Percentiles rank a stretch among this genome's conserved stretches.
These are phyloP conservation scores for Platycnemis pennipes DNA, from an alignment of 2,888 invertebrate species.

Conservation along the genomic window DNA sequence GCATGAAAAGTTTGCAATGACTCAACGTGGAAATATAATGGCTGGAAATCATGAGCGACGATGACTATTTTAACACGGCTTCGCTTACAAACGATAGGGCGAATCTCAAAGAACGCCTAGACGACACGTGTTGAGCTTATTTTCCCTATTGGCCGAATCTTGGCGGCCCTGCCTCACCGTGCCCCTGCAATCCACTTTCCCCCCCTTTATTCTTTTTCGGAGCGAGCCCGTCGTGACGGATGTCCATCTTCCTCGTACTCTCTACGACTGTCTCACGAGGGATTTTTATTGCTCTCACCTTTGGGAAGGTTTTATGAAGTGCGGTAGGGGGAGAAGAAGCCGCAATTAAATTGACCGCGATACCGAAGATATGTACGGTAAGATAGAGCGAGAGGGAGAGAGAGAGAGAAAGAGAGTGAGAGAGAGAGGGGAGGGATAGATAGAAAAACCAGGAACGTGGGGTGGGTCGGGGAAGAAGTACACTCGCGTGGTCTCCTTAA, in stretches of 20 bases:
- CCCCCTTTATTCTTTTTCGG: not conserved
- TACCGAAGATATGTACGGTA: not conserved
- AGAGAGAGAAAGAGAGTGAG: not conserved
- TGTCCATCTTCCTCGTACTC: not conserved
- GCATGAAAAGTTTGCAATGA: not conserved
- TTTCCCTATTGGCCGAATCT: not conserved
- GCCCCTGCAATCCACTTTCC: not conserved
- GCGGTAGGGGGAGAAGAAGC: not conserved
- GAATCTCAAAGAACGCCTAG: not conserved
- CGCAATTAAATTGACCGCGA: conserved; percentile 30
- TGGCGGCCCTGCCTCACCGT: not conserved
- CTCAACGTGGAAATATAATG: not conserved
- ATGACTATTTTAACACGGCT: not conserved
- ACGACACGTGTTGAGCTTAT: not conserved
- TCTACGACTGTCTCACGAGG: no score
- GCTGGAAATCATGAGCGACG: not conserved
- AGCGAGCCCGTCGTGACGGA: not conserved
- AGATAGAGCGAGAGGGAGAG: not conserved
- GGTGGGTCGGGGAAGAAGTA: conserved; percentile 19
- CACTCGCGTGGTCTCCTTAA: conserved; percentile 8
- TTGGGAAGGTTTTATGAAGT: not conserved
- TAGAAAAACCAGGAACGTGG: not conserved
- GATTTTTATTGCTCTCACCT: conserved; percentile 2
- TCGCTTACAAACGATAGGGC: not conserved
- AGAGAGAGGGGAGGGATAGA: not conserved